Base-by-base conservation (phyloP, 2,113 vertebrate species). In the Percina caprodes region DNA sequence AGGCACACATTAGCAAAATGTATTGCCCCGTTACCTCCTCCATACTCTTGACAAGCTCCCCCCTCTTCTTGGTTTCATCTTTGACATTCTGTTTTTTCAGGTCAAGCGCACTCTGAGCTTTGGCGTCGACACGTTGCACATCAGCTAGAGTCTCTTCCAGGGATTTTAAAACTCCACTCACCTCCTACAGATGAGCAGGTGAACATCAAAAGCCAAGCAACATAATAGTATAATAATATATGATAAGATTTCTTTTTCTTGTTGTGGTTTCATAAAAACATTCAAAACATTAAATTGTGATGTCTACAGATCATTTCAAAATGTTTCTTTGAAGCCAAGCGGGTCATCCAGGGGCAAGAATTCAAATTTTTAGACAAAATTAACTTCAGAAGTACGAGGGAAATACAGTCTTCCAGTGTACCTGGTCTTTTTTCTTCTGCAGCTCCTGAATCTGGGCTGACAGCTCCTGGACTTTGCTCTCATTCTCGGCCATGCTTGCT, bases 1-100 rank as follows among this genome's bases (percentile, higher is more conserved):
- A 6, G 33, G 14, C 18, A 10, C 2, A 46, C 54, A 1, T 26
- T 16, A 26, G 4, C 11, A 46, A 42, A 24, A 60, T n/a, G 2
- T 19, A 48, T 19, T 7, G 16, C 45, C 11, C 18, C 0, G 65
- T 90, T 93, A 99, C 98, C 95, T 98, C 96, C 42, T 95, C 87
- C 96, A 97, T 96, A 74, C 35, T 95, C 92, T 97, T 97, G 19
- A 96, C 79, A 16, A 99, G 87, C 61, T 97, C 95, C 51, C 94
- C 93, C 21, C 89, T 89, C 82, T 97, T 99, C 69, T 94, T 95
- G 80, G 94, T 93, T 95, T 99, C 97, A 83, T 87, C 94, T 79
- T 94, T 91, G 62, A 99, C 89, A 85, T 97, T 97, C 88, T 97
- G 95, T 74, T 97, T 98, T 89, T 97, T 97, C 56, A 98, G 89